These are phyloP conservation scores for Digitonthophagus gazella DNA, from an alignment of 2,888 invertebrate species.

Conservation along the genomic window DNA sequence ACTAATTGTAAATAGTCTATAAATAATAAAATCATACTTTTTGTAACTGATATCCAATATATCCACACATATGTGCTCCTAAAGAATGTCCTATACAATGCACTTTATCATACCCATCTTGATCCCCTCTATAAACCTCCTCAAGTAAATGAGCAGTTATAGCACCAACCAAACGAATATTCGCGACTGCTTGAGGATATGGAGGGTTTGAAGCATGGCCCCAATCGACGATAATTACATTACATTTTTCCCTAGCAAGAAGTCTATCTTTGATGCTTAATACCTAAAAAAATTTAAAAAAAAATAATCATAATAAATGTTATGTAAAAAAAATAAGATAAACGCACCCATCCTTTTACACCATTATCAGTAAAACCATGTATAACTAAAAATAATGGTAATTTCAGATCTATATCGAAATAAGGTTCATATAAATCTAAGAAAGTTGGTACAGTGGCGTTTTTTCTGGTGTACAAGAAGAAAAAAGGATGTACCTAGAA, in stretches of 20 bases:
- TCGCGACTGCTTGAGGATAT: constrained; percentile 90
- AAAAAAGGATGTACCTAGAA: constrained; percentile 62
- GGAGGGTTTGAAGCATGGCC: constrained; percentile 82
- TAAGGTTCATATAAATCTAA: constrained; percentile 67
- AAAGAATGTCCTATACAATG: constrained; percentile 86
- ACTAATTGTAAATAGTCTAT: no score
- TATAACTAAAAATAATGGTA: constrained; percentile 71
- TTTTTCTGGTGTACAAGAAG: constrained; percentile 59
- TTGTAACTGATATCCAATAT: constrained; percentile 75
- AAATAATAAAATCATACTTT: constrained; percentile 49
- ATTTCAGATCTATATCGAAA: constrained; percentile 63
- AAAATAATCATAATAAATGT: constrained; percentile 5
- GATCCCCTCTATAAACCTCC: constrained; percentile 49
- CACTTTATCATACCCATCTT: constrained; percentile 61
- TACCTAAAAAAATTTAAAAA: constrained; percentile 17
- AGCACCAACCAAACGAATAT: constrained; percentile 81
- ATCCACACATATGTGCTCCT: constrained; percentile 82
- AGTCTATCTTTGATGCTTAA: constrained; percentile 71
- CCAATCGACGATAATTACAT: constrained; percentile 84
- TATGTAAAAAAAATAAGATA: no score
- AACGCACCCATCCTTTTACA: constrained; percentile 75
- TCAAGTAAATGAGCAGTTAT: constrained; percentile 73
- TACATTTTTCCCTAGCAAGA: constrained; percentile 67
- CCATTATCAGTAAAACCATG: constrained; percentile 89
- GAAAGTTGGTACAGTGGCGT: constrained; percentile 56